phyloP scores from a whole-genome alignment of 1,140 invertebrate genomes.

The Drosophila littoralis region DNA sequence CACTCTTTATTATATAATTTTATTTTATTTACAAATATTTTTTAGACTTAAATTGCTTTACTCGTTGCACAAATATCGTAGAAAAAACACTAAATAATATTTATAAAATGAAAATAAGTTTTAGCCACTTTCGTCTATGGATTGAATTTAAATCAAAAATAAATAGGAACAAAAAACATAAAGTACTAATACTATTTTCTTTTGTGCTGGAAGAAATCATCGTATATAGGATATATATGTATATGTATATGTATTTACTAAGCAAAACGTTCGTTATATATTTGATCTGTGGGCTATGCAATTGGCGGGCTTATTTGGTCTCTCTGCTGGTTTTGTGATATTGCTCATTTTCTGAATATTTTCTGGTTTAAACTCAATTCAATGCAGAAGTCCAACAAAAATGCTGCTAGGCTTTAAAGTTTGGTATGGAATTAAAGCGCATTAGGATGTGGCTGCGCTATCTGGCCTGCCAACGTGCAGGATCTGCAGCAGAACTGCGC shows the following conservation, averaged over 20 bases:
- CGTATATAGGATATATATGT: constrained; percentile 26
- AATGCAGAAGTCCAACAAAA: constrained; percentile 59
- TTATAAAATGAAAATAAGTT: constrained; percentile 65
- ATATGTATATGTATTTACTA: constrained; percentile 21
- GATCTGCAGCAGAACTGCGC: constrained; percentile 96
- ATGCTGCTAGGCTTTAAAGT: constrained; percentile 49
- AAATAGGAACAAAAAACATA: constrained; percentile 80
- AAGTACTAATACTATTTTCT: constrained; percentile 77
- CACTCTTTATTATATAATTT: constrained; percentile 77
- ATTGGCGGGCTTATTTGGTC: constrained; percentile 58
- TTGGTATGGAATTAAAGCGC: constrained; percentile 66
- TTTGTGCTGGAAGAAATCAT: constrained; percentile 63
- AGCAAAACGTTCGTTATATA: constrained; percentile 53
- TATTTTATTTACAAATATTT: constrained; percentile 82
- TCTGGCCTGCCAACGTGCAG: constrained; percentile 92
- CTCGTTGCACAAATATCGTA: constrained; percentile 76
- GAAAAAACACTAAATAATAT: constrained; percentile 62
- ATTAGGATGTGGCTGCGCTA: constrained; percentile 69
- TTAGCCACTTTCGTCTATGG: constrained; percentile 71
- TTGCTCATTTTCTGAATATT: constrained; percentile 50
- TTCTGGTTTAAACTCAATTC: constrained; percentile 62
- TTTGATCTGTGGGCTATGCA: constrained; percentile 60
- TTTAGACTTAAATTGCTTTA: constrained; percentile 74
- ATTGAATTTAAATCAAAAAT: constrained; percentile 78
- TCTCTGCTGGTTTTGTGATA: constrained; percentile 47